A percentile compares a stretch with the other conserved stretches of the same genome.
These are phyloP conservation scores for Dorcus hopei DNA, from an alignment of 2,888 invertebrate species.

Conservation along the genomic window DNA sequence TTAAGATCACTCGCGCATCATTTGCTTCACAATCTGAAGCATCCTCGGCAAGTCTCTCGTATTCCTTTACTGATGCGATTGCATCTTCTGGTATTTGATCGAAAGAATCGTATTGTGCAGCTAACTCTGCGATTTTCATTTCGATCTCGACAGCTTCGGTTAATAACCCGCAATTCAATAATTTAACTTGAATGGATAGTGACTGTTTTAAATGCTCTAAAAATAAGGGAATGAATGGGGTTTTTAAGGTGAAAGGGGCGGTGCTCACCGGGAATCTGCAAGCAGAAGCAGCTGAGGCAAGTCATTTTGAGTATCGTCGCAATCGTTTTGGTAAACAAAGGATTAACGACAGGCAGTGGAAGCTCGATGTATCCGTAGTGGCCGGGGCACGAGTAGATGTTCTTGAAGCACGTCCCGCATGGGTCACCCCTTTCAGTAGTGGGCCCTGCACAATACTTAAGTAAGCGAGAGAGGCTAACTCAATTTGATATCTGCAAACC, in stretches of 20 bases:
- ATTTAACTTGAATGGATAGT: slow-evolving; percentile 62
- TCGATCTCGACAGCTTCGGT: slow-evolving; percentile 67
- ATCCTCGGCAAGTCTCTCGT: slow-evolving; percentile 30
- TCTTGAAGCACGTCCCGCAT: slow-evolving; percentile 77
- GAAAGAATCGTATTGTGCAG: slow-evolving; percentile 28
- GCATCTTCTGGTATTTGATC: slow-evolving; percentile 36
- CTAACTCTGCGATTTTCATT: slow-evolving; percentile 29
- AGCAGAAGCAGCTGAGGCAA: slow-evolving; percentile 67
- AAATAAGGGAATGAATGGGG: slow-evolving; percentile 12
- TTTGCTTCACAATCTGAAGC: slow-evolving; percentile 27
- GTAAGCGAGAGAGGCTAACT: too few relatives aligned
- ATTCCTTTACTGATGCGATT: slow-evolving; percentile 34
- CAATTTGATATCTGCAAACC: slow-evolving; percentile 51
- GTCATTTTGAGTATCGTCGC: slow-evolving; percentile 64
- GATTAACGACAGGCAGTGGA: slow-evolving; percentile 86
- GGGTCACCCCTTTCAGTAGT: slow-evolving; percentile 61
- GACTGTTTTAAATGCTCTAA: slow-evolving; percentile 46
- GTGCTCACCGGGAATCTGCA: slow-evolving; percentile 62
- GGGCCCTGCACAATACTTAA: slow-evolving; percentile 49
- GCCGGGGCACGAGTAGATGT: slow-evolving; percentile 72
- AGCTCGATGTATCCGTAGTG: slow-evolving; percentile 94
- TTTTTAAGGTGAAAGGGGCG: neutral
- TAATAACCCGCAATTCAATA: slow-evolving; percentile 72
- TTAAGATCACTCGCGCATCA: slow-evolving; percentile 22
- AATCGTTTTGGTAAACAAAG: slow-evolving; percentile 77